phyloP scores from a whole-genome alignment of 1,140 invertebrate genomes.

The Philaenus spumarius region DNA sequence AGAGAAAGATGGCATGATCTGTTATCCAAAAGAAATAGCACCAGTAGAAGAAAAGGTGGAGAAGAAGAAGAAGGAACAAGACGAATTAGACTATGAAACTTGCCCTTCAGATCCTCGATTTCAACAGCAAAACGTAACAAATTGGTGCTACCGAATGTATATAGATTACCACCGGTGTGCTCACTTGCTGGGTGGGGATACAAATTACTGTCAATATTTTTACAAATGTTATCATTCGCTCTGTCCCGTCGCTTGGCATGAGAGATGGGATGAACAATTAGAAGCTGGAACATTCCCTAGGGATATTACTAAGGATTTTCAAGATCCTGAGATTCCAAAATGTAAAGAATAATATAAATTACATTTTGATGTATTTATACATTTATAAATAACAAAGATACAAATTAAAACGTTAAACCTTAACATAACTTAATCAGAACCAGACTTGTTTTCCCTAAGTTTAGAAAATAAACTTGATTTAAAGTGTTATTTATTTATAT shows the following conservation, averaged over 20 bases:
- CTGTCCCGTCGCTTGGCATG: conserved; percentile 83
- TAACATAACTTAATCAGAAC: no score
- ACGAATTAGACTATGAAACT: neutral
- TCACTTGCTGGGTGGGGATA: conserved; percentile 79
- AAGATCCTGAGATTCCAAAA: neutral
- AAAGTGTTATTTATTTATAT: no score
- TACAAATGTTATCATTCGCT: conserved; percentile 72
- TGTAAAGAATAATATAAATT: no score
- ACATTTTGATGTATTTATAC: no score
- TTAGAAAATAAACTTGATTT: no score
- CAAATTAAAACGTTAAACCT: no score
- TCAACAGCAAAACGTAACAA: conserved; percentile 20
- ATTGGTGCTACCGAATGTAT: conserved; percentile 74
- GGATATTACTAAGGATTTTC: conserved; percentile 4
- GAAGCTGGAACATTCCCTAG: conserved; percentile 63
- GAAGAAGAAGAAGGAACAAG: neutral
- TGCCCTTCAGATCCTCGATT: conserved; percentile 18
- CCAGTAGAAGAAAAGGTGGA: neutral
- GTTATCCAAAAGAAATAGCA: neutral
- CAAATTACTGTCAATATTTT: conserved; percentile 89
- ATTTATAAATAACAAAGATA: no score
- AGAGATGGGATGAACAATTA: conserved; percentile 86
- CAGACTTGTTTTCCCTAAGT: no score
- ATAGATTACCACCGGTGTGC: conserved; percentile 88
- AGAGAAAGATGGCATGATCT: conserved; percentile 9